Evolutionary conservation across 1,140 invertebrate genomes (phyloP).

Genomic region (Parasteatoda tepidariorum): DNA sequence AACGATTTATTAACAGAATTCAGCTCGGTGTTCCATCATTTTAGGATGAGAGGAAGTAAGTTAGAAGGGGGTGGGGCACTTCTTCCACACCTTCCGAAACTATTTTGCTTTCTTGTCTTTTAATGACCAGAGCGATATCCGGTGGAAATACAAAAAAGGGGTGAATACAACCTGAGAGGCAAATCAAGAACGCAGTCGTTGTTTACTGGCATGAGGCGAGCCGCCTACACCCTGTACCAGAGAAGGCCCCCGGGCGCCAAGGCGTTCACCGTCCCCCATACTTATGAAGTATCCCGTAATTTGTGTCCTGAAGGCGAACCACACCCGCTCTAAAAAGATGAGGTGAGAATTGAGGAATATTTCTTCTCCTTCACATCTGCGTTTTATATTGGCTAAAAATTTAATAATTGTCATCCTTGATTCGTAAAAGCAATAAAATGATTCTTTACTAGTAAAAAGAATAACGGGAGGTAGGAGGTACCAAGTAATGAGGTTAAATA

Average conservation of each 20-base stretch:
- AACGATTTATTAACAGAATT: conserved; percentile 27
- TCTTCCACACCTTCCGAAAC: conserved; percentile 32
- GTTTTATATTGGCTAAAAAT: no score
- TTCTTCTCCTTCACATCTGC: neutral
- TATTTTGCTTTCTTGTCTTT: conserved; percentile 1
- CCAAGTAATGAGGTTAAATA: no score
- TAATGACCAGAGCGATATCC: conserved; percentile 39
- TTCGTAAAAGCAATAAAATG: no score
- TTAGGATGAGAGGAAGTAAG: neutral
- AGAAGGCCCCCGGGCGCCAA: conserved; percentile 18
- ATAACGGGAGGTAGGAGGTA: no score
- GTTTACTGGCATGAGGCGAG: neutral
- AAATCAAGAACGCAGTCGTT: neutral
- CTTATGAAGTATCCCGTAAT: conserved; percentile 12
- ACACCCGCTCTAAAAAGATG: conserved; percentile 14
- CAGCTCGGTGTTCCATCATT: conserved; percentile 1
- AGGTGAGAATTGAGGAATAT: neutral
- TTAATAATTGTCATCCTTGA: no score
- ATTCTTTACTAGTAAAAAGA: no score
- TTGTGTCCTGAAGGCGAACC: neutral
- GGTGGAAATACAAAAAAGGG: conserved; percentile 25
- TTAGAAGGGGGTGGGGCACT: conserved; percentile 14
- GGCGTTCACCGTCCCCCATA: conserved; percentile 21
- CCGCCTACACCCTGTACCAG: conserved; percentile 15
- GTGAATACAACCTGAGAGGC: neutral